Percentiles rank a stretch among this genome's conserved stretches.
Conservation (phyloP, 1,140 invertebrate species). For the Drosophila ercepeae region DNA sequence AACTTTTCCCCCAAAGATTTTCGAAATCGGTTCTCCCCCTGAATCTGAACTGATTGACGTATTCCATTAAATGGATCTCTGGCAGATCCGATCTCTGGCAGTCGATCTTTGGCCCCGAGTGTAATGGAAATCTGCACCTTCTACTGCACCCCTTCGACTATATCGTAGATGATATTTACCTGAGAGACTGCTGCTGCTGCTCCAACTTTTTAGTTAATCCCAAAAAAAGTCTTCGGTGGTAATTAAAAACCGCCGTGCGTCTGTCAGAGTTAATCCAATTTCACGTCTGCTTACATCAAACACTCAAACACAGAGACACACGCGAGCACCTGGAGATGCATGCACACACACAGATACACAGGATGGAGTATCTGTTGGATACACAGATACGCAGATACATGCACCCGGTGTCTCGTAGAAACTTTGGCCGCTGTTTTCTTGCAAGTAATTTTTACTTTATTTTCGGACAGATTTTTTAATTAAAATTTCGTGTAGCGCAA, state of each 20-base stretch:
- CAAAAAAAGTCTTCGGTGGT: slow-evolving; percentile 53
- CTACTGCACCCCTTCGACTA: no score
- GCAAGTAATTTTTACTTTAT: slow-evolving; percentile 67
- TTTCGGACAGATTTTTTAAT: slow-evolving; percentile 79
- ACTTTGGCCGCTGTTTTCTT: slow-evolving; percentile 24
- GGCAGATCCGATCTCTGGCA: slow-evolving; percentile 33
- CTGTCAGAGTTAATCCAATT: slow-evolving; percentile 77
- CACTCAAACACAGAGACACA: slow-evolving; percentile 22
- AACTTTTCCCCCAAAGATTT: no score
- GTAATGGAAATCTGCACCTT: slow-evolving; percentile 31
- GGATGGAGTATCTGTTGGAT: slow-evolving; percentile 45
- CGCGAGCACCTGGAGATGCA: slow-evolving; percentile 31
- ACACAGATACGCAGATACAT: slow-evolving; percentile 18
- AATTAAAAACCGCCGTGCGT: slow-evolving; percentile 75
- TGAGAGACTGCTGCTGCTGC: slow-evolving; percentile 27
- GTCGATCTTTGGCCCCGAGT: slow-evolving; percentile 19
- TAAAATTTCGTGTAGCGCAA: slow-evolving; percentile 76
- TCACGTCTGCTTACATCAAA: slow-evolving; percentile 62
- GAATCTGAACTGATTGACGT: slow-evolving; percentile 23
- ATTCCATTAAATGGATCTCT: slow-evolving; percentile 43
- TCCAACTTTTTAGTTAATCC: slow-evolving; percentile 60
- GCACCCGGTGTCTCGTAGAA: slow-evolving; percentile 3
- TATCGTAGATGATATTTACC: slow-evolving; percentile 30
- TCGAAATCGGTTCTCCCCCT: not conserved
- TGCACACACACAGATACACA: slow-evolving; percentile 19